These are phyloP conservation scores for Boloria euphrosyne DNA, from an alignment of 2,888 invertebrate genomes.

Conservation along the genomic window DNA sequence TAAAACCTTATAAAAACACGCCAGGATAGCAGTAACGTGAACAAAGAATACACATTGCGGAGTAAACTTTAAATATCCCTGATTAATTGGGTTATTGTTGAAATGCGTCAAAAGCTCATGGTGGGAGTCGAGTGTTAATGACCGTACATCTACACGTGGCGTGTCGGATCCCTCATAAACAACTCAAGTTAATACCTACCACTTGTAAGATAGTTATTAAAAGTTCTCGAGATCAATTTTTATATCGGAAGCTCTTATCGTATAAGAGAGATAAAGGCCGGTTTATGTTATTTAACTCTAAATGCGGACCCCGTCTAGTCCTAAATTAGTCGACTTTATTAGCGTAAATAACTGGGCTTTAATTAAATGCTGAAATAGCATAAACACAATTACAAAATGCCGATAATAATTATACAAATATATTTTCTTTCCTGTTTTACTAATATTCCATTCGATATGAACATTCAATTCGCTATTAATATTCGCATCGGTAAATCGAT, in stretches of 20 bases:
- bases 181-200: slow-evolving; percentile 25
- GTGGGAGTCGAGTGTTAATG: slow-evolving; percentile 62
- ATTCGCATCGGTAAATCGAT: too few species aligned
- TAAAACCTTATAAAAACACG: slow-evolving; percentile 5
- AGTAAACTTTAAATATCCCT: not conserved
- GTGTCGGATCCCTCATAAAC: slow-evolving; percentile 43
- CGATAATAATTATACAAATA: too few species aligned
- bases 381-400: too few species aligned
- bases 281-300: too few species aligned
- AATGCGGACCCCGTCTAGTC: too few species aligned
- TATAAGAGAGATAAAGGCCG: not conserved
- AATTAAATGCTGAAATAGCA: too few species aligned
- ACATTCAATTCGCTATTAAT: too few species aligned
- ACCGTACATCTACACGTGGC: slow-evolving; percentile 53
- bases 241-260: not conserved
- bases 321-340: too few species aligned
- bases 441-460: too few species aligned
- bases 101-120: slow-evolving; percentile 49
- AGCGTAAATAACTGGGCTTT: too few species aligned
- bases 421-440: too few species aligned
- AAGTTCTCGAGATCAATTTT: not conserved
- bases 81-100: slow-evolving; percentile 38
- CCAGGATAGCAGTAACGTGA: not conserved
- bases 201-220: not conserved
- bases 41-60: not conserved